These are phyloP conservation scores for Platichthys flesus DNA, from an alignment of 2,113 vertebrate species.

Conservation along the genomic window DNA sequence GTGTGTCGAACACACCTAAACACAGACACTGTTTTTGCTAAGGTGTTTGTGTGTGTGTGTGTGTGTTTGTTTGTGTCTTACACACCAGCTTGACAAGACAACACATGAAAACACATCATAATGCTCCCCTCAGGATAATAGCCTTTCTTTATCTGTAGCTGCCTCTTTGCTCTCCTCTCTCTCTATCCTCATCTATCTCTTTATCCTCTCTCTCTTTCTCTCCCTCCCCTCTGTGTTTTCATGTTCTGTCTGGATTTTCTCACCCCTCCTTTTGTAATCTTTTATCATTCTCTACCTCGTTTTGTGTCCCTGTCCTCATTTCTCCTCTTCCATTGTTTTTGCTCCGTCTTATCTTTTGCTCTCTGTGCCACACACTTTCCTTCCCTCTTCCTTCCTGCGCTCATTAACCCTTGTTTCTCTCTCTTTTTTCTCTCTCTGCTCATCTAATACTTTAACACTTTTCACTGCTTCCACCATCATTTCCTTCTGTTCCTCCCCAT, in stretches of 20 bases:
- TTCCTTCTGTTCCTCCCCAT: conserved; percentile 38
- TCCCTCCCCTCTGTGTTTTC: conserved; percentile 22
- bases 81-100: conserved; percentile 59
- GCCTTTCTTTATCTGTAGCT: conserved; percentile 42
- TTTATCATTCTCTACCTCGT: conserved; percentile 42
- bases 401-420: conserved; percentile 26
- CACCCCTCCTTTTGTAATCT: conserved; percentile 36
- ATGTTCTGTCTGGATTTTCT: conserved; percentile 48
- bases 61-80: conserved; percentile 18
- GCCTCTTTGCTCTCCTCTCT: background rate
- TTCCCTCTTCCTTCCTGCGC: conserved; percentile 34
- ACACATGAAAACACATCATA: conserved; percentile 67
- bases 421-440: conserved; percentile 12
- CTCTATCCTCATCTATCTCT: background rate
- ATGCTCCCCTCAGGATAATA: conserved; percentile 64
- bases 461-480: conserved; percentile 25
- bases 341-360: conserved; percentile 31
- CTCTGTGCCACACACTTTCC: conserved; percentile 15
- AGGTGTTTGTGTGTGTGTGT: background rate
- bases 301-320: conserved; percentile 36
- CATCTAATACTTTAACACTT: conserved; percentile 46
- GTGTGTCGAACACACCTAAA: background rate
- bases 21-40: conserved; percentile 53
- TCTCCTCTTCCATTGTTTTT: conserved; percentile 28
- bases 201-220: background rate